Conservation (phyloP, 2,797 vertebrate species). For the Gallirallus australis region DNA sequence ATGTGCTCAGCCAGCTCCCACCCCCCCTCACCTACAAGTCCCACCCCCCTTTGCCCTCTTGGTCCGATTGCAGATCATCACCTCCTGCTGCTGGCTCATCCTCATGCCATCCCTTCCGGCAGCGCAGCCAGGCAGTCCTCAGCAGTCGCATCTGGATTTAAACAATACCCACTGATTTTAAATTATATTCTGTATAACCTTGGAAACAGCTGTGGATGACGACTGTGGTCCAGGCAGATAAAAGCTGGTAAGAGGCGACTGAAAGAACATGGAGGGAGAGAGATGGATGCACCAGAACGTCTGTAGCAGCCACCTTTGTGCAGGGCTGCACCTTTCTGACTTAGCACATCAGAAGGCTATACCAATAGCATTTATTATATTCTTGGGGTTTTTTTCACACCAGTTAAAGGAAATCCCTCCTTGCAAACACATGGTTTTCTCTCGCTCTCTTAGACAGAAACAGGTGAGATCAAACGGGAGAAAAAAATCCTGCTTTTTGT, state of each 20-base stretch:
- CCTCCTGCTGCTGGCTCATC: neutral
- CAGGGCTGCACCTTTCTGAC: neutral
- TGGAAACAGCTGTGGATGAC: neutral
- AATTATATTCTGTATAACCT: neutral
- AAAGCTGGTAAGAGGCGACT: neutral
- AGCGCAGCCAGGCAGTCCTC: neutral
- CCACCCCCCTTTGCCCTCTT: neutral
- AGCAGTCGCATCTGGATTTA: neutral
- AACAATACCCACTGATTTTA: neutral
- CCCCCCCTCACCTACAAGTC: neutral
- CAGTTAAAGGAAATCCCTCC: neutral
- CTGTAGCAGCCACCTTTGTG: neutral
- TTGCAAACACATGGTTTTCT: neutral
- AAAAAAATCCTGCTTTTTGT: neutral
- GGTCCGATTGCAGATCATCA: accelerated
- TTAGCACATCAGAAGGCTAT: neutral
- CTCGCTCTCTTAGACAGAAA: neutral
- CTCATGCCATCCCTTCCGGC: neutral
- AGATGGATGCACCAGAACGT: neutral
- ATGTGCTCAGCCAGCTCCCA: neutral
- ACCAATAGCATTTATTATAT: neutral
- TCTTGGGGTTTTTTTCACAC: neutral
- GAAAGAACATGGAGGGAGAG: neutral
- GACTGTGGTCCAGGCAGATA: neutral
- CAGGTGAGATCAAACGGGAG: neutral